Percentiles rank a stretch among this genome's conserved stretches.
Conservation (phyloP, 2,113 vertebrate genomes). For the Oreochromis spilurus region DNA sequence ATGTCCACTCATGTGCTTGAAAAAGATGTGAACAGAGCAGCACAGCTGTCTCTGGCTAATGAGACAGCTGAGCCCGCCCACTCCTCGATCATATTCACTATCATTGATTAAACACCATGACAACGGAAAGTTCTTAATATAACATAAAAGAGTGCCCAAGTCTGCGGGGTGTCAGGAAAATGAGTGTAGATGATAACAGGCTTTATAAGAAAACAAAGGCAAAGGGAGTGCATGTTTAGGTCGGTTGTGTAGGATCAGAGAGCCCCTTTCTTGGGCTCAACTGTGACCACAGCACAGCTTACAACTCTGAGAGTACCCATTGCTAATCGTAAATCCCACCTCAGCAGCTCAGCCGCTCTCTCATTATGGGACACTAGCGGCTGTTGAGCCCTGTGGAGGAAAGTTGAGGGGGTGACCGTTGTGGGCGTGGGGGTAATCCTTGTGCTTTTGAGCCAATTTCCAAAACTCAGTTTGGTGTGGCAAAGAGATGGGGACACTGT, state of each 20-base stretch:
- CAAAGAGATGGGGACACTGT: constrained; percentile 12
- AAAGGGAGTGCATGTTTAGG: not conserved
- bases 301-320: constrained; percentile 3
- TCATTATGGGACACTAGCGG: constrained; percentile 1
- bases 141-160: not conserved
- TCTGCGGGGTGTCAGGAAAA: not conserved
- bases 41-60: constrained; percentile 3
- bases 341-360: constrained; percentile 16
- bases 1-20: not conserved
- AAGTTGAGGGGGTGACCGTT: constrained; percentile 33
- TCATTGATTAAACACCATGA: not conserved
- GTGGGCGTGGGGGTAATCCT: constrained; percentile 30
- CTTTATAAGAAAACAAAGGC: not conserved
- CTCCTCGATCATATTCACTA: not conserved
- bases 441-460: constrained; percentile 26
- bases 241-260: not conserved
- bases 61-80: not conserved
- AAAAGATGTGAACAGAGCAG: not conserved
- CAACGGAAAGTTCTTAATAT: not conserved
- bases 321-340: constrained; percentile 28
- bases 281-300: not conserved
- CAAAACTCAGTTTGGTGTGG: constrained; percentile 38
- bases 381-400: constrained; percentile 9
- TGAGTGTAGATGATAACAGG: not conserved
- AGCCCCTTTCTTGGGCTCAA: not conserved